Evolutionary conservation across 2,797 vertebrate genomes (phyloP).

Genomic region (Gymnothorax reevesii): DNA sequence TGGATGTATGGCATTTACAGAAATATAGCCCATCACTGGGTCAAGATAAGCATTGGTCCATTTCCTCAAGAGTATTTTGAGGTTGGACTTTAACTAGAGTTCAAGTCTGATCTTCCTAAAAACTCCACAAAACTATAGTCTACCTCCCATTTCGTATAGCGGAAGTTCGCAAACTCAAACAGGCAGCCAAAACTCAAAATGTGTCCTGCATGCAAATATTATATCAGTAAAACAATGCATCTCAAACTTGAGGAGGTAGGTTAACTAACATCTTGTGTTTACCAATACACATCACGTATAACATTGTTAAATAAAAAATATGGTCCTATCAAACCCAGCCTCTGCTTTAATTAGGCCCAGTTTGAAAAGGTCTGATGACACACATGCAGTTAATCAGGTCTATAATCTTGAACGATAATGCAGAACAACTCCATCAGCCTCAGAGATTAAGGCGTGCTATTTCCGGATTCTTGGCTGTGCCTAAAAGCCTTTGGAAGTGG

Average conservation of each 20-base stretch:
- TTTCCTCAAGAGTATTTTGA: no score
- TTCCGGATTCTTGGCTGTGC: slow-evolving; percentile 9
- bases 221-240: neutral
- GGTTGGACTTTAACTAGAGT: no score
- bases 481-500: slow-evolving; percentile 30
- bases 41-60: no score
- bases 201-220: neutral
- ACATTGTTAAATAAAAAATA: neutral
- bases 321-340: neutral
- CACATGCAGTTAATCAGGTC: neutral
- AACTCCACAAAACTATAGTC: no score
- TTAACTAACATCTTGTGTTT: neutral
- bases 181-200: neutral
- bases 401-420: neutral
- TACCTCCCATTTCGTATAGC: no score
- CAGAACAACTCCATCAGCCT: neutral
- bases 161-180: no score
- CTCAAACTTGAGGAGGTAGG: neutral
- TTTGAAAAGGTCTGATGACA: neutral
- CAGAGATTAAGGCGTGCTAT: slow-evolving; percentile 21
- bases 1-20: no score
- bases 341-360: neutral
- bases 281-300: neutral
- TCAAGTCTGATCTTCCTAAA: no score
- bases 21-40: no score